Conservation (phyloP, 2,113 vertebrate species). For the Syngnathus typhle region DNA sequence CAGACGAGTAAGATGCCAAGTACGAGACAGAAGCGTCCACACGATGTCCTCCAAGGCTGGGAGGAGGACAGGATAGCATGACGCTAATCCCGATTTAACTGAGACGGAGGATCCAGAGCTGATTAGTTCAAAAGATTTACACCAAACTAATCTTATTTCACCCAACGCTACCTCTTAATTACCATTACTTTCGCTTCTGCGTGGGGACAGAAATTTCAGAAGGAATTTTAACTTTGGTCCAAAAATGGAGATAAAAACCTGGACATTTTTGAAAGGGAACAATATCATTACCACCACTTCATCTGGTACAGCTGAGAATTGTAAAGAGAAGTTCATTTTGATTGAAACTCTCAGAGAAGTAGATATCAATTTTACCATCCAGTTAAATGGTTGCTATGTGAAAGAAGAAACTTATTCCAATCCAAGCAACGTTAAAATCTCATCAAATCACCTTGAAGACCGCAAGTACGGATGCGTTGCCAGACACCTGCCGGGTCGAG, state of each 20-base stretch:
- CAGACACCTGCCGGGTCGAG: not conserved
- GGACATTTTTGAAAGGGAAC: not conserved
- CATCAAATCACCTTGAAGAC: not conserved
- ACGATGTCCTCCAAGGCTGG: not conserved
- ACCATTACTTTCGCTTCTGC: constrained; percentile 9
- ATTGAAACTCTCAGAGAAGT: not conserved
- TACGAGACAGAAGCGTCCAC: not conserved
- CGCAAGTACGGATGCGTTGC: not conserved
- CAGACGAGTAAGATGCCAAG: not conserved
- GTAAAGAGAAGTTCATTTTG: not conserved
- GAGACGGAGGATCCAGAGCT: constrained; percentile 44
- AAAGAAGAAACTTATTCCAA: not conserved
- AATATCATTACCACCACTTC: not conserved
- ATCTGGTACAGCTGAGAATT: no score
- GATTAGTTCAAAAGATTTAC: constrained; percentile 48
- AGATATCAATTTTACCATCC: not conserved
- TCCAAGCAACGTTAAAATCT: not conserved
- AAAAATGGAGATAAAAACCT: not conserved
- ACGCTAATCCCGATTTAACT: constrained; percentile 52
- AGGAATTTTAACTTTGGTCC: not conserved
- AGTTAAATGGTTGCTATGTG: no score
- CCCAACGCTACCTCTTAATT: constrained; percentile 41
- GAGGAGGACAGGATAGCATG: not conserved
- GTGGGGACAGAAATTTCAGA: not conserved
- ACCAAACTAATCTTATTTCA: constrained; percentile 46